phyloP scores from a whole-genome alignment of 1,140 invertebrate species.

The Caerostris darwini region DNA sequence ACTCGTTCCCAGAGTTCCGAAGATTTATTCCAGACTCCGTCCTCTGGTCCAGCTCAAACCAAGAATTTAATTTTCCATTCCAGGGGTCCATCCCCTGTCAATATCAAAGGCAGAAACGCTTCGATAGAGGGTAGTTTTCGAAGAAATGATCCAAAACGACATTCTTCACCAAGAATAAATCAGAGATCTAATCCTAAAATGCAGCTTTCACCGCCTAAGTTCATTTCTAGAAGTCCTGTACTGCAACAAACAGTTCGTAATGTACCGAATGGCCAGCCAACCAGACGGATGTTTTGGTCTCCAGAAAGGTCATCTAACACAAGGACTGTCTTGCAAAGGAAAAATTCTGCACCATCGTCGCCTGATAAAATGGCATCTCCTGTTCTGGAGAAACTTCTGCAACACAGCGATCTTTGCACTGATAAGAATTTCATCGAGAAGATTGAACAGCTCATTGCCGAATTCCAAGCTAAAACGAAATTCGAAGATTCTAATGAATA shows the following conservation, averaged over 20 bases:
- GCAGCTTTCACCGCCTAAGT: conserved; percentile 55
- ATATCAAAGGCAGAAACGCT: conserved; percentile 46
- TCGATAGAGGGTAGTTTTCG: conserved; percentile 27
- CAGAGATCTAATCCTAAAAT: conserved; percentile 9
- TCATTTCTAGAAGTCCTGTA: background rate
- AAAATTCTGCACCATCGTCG: conserved; percentile 19
- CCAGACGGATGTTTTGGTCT: conserved; percentile 67
- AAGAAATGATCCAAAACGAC: conserved; percentile 57
- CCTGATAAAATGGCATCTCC: conserved; percentile 37
- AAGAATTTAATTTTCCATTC: conserved; percentile 68
- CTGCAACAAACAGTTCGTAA: conserved; percentile 12
- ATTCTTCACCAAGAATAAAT: conserved; percentile 71
- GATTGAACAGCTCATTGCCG: conserved; percentile 65
- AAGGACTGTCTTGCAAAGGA: background rate
- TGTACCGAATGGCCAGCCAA: background rate
- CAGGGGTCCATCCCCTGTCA: conserved; percentile 67
- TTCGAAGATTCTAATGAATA: background rate
- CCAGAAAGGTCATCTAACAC: conserved; percentile 22
- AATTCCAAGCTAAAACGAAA: conserved; percentile 63
- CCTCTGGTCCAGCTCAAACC: conserved; percentile 49
- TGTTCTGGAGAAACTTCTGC: conserved; percentile 64
- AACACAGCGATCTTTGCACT: conserved; percentile 62
- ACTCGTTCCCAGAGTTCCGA: conserved; percentile 66
- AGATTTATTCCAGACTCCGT: conserved; percentile 61
- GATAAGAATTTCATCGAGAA: conserved; percentile 67